Conservation (phyloP, 1,140 invertebrate species). For the Zaprionus taronus region DNA sequence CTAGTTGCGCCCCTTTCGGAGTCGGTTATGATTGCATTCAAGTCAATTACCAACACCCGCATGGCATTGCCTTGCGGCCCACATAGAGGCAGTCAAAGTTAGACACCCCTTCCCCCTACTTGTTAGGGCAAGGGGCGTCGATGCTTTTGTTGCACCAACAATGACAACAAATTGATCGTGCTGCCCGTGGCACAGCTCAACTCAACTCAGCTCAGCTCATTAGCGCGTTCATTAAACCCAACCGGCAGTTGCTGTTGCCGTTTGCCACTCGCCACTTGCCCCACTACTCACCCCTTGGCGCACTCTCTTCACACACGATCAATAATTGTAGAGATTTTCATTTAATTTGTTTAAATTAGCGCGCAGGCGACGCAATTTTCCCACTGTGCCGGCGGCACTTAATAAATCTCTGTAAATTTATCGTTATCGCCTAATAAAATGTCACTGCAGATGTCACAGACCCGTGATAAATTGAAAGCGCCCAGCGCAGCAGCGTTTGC, state of each 20-base stretch:
- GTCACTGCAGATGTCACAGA: constrained; percentile 62
- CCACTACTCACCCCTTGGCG: constrained; percentile 9
- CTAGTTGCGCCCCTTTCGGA: constrained; percentile 30
- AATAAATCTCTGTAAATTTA: constrained; percentile 82
- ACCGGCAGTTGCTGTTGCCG: not conserved
- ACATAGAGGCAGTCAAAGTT: constrained; percentile 18
- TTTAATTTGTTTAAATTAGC: constrained; percentile 81
- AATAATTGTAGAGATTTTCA: constrained; percentile 75
- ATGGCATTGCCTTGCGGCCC: constrained; percentile 35
- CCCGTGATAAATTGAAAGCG: constrained; percentile 77
- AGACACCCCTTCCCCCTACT: not conserved
- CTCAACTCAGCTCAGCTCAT: constrained; percentile 49
- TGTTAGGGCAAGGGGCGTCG: constrained; percentile 9
- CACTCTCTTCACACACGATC: constrained; percentile 46
- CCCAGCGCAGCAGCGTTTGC: constrained; percentile 45
- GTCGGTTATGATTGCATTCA: constrained; percentile 45
- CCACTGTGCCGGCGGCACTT: constrained; percentile 49
- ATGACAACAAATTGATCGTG: constrained; percentile 76
- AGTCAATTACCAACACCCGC: constrained; percentile 58
- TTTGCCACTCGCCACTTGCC: constrained; percentile 14
- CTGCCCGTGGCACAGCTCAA: constrained; percentile 20
- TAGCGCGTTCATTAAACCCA: constrained; percentile 71
- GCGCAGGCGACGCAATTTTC: constrained; percentile 50
- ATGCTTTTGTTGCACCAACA: constrained; percentile 63
- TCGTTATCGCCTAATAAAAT: constrained; percentile 81